A percentile compares a stretch with the other conserved stretches of the same genome.
These are phyloP conservation scores for Dioctria linearis DNA, from an alignment of 2,888 invertebrate species.

Conservation along the genomic window DNA sequence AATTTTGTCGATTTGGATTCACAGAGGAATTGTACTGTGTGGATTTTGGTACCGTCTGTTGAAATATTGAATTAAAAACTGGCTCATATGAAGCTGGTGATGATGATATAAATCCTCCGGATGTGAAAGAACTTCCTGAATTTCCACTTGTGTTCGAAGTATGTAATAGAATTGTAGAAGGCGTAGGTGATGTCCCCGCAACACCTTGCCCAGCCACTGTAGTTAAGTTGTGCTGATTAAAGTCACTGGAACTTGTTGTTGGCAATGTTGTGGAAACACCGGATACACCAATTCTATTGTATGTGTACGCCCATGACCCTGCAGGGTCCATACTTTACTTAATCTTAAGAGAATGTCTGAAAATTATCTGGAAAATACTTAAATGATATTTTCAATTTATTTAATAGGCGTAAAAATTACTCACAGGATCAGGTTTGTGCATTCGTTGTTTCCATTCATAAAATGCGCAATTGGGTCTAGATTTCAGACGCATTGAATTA, in stretches of 20 bases:
- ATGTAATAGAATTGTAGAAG: constrained; percentile 75
- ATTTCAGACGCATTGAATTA: no score
- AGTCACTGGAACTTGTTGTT: constrained; percentile 72
- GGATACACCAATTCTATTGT: constrained; percentile 83
- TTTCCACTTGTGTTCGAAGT: constrained; percentile 77
- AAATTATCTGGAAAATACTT: constrained; percentile 23
- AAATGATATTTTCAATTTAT: no score
- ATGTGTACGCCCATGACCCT: constrained; percentile 90
- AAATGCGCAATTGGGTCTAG: no score
- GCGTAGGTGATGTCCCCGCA: constrained; percentile 77
- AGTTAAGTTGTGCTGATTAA: constrained; percentile 80
- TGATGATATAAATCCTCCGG: constrained; percentile 82
- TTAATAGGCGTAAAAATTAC: no score
- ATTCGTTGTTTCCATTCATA: no score
- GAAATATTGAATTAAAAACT: constrained; percentile 87
- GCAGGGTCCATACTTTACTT: constrained; percentile 83
- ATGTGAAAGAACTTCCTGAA: constrained; percentile 77
- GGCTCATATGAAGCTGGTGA: constrained; percentile 85
- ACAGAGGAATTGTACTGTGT: constrained; percentile 78
- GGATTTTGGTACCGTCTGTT: constrained; percentile 83
- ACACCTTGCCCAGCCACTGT: constrained; percentile 68
- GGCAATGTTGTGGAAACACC: constrained; percentile 74
- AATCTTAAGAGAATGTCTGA: neutral
- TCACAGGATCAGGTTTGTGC: no score
- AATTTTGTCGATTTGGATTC: constrained; percentile 78